A percentile compares a stretch with the other conserved stretches of the same genome.
phyloP scores from a whole-genome alignment of 2,113 vertebrate genomes.

The Platycercus adscitus region DNA sequence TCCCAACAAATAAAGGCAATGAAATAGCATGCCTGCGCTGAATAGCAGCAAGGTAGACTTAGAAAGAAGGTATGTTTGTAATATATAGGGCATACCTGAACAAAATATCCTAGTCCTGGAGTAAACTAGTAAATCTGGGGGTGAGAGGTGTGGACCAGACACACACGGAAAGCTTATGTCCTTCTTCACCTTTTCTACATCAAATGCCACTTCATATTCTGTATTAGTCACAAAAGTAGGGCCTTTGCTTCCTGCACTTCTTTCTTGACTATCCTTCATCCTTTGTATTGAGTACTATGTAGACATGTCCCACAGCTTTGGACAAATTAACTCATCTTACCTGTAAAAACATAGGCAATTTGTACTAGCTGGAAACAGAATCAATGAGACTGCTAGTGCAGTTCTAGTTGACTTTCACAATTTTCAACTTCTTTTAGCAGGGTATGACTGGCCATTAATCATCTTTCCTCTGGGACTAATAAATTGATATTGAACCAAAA shows the following conservation, averaged over 20 bases:
- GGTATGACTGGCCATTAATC: not conserved
- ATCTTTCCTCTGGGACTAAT: not conserved
- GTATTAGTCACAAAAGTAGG: not conserved
- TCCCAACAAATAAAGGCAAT: not conserved
- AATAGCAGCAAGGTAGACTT: not conserved
- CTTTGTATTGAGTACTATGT: not conserved
- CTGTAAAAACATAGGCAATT: accelerated
- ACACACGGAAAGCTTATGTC: not conserved
- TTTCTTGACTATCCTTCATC: not conserved
- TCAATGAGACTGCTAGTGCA: not conserved
- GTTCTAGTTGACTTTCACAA: not conserved
- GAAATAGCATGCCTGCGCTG: not conserved
- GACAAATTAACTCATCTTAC: not conserved
- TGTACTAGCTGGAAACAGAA: not conserved
- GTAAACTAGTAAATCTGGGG: not conserved
- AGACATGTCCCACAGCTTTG: not conserved
- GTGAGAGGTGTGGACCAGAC: not conserved
- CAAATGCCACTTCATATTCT: not conserved
- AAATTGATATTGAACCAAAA: not conserved
- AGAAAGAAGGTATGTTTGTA: not conserved
- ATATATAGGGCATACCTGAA: not conserved
- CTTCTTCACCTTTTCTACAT: not conserved
- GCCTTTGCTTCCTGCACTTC: not conserved
- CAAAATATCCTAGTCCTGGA: not conserved
- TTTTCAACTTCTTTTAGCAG: not conserved